Conservation (phyloP, 2,888 invertebrate species). For the Eugnorisma glareosa region DNA sequence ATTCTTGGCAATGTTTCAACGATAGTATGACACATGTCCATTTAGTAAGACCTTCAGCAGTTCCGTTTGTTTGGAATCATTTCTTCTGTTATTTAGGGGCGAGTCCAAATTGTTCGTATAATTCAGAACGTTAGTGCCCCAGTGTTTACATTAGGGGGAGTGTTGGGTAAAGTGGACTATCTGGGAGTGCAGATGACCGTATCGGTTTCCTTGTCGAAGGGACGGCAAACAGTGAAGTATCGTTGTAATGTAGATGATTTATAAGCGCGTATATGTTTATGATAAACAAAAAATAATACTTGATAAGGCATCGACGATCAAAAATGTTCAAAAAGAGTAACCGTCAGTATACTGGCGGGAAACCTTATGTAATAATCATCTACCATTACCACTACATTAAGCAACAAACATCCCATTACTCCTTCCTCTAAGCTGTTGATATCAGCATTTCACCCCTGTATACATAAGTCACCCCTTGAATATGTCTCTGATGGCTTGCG, state of each 20-base stretch:
- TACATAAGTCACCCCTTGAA: not conserved
- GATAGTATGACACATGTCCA: constrained; percentile 80
- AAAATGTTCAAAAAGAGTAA: not conserved
- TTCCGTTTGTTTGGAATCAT: constrained; percentile 71
- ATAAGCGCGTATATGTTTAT: constrained; percentile 1
- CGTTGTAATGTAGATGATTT: constrained; percentile 27
- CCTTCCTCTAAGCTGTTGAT: not conserved
- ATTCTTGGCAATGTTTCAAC: constrained; percentile 70
- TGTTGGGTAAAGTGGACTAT: constrained; percentile 52
- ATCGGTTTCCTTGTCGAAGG: constrained; percentile 47
- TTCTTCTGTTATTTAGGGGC: constrained; percentile 66
- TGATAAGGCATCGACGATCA: not conserved
- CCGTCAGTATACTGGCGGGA: not conserved
- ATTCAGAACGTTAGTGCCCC: constrained; percentile 61
- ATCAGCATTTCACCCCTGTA: constrained; percentile 13
- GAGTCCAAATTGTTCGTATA: constrained; percentile 66
- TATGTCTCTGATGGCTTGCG: not conserved
- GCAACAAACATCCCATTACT: not conserved
- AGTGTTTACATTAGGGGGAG: constrained; percentile 64
- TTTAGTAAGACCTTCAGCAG: constrained; percentile 77
- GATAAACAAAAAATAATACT: not conserved
- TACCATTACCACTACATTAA: constrained; percentile 1
- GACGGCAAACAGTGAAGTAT: constrained; percentile 35
- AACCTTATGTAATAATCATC: not conserved
- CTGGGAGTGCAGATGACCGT: constrained; percentile 42